Evolutionary conservation across 2,888 invertebrate species (phyloP).

Genomic region (Dryococelus australis): DNA sequence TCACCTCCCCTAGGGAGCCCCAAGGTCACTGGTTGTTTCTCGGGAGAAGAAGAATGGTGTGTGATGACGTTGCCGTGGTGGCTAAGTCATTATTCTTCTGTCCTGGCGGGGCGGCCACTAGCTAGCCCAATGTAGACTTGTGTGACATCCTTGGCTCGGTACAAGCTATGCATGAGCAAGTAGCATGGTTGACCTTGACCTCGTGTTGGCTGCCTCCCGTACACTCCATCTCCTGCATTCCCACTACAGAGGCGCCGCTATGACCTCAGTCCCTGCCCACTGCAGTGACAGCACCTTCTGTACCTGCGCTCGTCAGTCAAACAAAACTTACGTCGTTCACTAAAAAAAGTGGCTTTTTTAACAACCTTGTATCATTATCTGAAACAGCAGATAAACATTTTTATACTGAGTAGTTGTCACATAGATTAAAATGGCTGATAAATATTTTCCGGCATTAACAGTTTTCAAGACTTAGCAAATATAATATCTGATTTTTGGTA

Average conservation of each 20-base stretch:
- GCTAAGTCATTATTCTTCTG: conserved; percentile 25
- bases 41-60: conserved; percentile 1
- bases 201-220: background rate
- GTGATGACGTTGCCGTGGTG: background rate
- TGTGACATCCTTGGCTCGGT: conserved; percentile 36
- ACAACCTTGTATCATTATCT: too few species aligned
- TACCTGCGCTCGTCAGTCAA: too few species aligned
- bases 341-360: too few species aligned
- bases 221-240: background rate
- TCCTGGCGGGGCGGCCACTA: background rate
- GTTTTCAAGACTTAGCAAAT: too few species aligned
- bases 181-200: background rate
- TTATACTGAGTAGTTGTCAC: too few species aligned
- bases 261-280: background rate
- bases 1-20: conserved; percentile 9
- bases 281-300: too few species aligned
- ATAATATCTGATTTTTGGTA: too few species aligned
- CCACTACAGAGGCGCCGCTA: background rate
- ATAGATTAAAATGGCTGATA: too few species aligned
- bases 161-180: conserved; percentile 6
- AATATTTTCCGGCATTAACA: too few species aligned
- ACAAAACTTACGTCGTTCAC: too few species aligned
- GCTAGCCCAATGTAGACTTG: background rate
- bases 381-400: too few species aligned
- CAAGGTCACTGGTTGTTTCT: conserved; percentile 10